Evolutionary conservation across 2,888 invertebrate genomes (phyloP), one percentile per base, ranked within the genome.

Genomic region (Aporophyla nigra): DNA sequence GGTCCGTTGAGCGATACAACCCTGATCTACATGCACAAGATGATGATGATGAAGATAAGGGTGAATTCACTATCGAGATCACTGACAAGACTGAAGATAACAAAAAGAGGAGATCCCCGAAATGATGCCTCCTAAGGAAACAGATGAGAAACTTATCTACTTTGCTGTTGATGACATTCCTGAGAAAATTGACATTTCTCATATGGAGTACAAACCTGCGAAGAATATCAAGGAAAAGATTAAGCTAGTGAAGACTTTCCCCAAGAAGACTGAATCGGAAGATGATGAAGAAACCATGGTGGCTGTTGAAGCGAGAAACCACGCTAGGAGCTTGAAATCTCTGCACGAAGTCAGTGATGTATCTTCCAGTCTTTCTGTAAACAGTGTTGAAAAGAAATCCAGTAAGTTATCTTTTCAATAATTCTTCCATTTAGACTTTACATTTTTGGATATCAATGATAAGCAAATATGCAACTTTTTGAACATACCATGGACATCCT

Each of bases 241-340:
- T 85, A 97, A 97, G 92, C 93, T 94, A 85, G 97, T 95, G 71
- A 97, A 96, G 86, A 96, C 95, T 16, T 94, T 96, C 80, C 95
- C 97, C 10, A 95, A 97, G 83, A 96, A 97, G 82, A 92, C 93
- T 16, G 95, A 95, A 56, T 94, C 96, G 74, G 94, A 95, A 14
- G 97, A 96, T 76, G 97, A 97, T 70, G 95, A 95, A 83, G 97
- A 97, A 91, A 97, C 97, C 0, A 97, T 97, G 97, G 95, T 97
- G 56, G 97, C 97, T n/a, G 96, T 97, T 78, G 97, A 97, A 90
- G 97, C 97, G 62, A 91, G 97, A 87, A 93, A 97, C 91, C 94
- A 97, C 88, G 93, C 94, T 67, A 91, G 97, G 89, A 96, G 95
- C 83, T 77, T 97, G 2, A 95, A 93, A 79, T 86, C 93, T n/a